Base-by-base conservation (phyloP, 2,888 invertebrate genomes). In the Rhopalosiphum nymphaeae region DNA sequence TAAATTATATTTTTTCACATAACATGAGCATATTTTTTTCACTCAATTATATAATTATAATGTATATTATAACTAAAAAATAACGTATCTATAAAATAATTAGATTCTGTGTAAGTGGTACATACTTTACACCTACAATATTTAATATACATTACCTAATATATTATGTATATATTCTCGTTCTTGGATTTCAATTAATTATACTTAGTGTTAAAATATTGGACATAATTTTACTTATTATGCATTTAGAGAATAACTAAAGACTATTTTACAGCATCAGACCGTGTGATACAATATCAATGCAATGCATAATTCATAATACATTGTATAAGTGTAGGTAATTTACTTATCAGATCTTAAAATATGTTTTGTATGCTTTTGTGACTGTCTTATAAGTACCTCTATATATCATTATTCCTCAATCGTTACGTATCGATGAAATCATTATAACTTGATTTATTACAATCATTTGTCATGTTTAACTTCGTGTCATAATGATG, bases 371-470 rank as follows among this genome's bases (percentile, higher is more conserved):
- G 42, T 87, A 53, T 61, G n/a, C 57, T 91, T 78, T 57, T n/a
- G 44, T 53, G 86, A 57, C 86, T 46, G 86, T 11, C n/a, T 86
- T 44, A 46, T 44, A n/a, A 44, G 7, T 25, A 29, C 29, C 16
- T 53, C 36, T n/a, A n/a, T 67, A n/a, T 46, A 57, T 86, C 91
- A 91, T 61, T 61, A 61, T 87, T 86, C 49, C 9, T 92, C 91
- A 49, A 87, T 92, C 92, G 61, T 46, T n/a, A 36, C 29, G 57
- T 87, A 92, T 92, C 87, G 92, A 92, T 92, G 86, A 92, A 92
- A 92, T 92, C 87, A 92, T 92, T 92, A 87, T 61, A 36, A 92
- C 36, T 92, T 92, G 92, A 92, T 92, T 92, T 92, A 92, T 92
- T 92, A 91, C 46, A 92, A 61, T 92, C 92, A 87, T 92, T 61